Evolutionary conservation across 37 sponge, comb jelly and placozoan species (phyloP), one percentile per base, ranked within the genome.

Genomic region (Axinella damicornis): DNA sequence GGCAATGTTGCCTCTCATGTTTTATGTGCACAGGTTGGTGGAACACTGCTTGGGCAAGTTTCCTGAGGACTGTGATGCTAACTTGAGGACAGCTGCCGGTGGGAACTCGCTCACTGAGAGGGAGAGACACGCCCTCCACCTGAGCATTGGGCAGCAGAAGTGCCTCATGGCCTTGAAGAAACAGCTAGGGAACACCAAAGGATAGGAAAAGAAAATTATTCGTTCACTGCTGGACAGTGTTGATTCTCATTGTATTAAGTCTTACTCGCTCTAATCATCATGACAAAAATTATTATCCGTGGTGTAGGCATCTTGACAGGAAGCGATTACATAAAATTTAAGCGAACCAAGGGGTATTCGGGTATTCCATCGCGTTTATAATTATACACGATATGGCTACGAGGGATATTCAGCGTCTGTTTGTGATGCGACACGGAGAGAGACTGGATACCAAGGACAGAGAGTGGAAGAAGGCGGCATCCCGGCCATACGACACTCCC

Each of bases 391-490:
- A 30, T 57, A 2, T 25, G 9, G 24, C 13, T 53, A 69, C 30
- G 55, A 21, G 46, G 6, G 46, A 34, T 11, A 39, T 52, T 11
- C 87, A 86, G 87, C 33, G 73, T 2, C 57, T 86, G 17, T 59
- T 78, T 32, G 66, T 86, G 37, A 86, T 86, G 87, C 56, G 87
- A 17, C 87, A 86, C 57, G 87, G 87, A 30, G 79, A 78, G 72
- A 28, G 87, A 35, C 60, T 69, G 60, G 87, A 86, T 55, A 15
- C 32, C 12, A 18, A 25, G 24, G 64, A 86, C 34, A 25, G 30
- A 0, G 35, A 39, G 32, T 86, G 87, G 87, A 68, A 57, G 73
- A 65, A 39, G 35, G 70, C 62, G 19, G 85, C 77, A 1, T 18
- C 12, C 17, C 33, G 79, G 38, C 79, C 79, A 9, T 86, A 86